These are phyloP conservation scores for Cartodere bifasciata DNA, from an alignment of 2,888 invertebrate genomes.

Conservation along the genomic window DNA sequence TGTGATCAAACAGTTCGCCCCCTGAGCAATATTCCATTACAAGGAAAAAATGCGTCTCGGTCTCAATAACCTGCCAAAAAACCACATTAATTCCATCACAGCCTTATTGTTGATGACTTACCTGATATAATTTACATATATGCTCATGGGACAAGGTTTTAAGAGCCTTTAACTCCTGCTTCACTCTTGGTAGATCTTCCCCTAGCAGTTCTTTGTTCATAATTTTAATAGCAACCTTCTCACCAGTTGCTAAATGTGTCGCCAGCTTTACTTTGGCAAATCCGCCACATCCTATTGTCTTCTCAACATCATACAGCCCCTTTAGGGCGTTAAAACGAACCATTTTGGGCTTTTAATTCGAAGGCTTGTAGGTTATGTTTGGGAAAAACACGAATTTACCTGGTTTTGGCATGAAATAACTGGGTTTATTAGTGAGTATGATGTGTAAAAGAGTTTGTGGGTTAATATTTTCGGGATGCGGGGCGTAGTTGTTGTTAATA, in stretches of 20 bases:
- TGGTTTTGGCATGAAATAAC: too few species aligned
- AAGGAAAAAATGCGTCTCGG: slow-evolving; percentile 58
- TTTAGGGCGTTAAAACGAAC: slow-evolving; percentile 41
- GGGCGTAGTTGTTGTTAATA: too few species aligned
- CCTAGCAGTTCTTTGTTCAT: slow-evolving; percentile 64
- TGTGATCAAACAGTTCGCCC: slow-evolving; percentile 76
- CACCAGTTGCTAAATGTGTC: slow-evolving; percentile 63
- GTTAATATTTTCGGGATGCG: too few species aligned
- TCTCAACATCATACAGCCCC: slow-evolving; percentile 52
- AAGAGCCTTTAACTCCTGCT: slow-evolving; percentile 60
- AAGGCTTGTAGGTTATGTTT: too few species aligned
- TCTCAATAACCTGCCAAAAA: slow-evolving; percentile 48
- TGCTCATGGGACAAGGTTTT: slow-evolving; percentile 57
- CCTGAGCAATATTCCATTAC: slow-evolving; percentile 75
- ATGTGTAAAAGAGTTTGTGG: too few species aligned
- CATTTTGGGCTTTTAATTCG: slow-evolving; percentile 33
- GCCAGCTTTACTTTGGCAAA: slow-evolving; percentile 73
- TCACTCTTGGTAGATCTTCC: slow-evolving; percentile 58
- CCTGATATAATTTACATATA: slow-evolving; percentile 65
- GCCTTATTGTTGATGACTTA: too few species aligned
- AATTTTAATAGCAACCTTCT: slow-evolving; percentile 72
- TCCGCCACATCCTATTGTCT: slow-evolving; percentile 62
- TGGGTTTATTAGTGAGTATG: too few species aligned
- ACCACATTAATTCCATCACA: too few species aligned
- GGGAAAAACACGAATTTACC: too few species aligned